phyloP scores from a whole-genome alignment of 2,888 invertebrate genomes.

The Gari tellinella region DNA sequence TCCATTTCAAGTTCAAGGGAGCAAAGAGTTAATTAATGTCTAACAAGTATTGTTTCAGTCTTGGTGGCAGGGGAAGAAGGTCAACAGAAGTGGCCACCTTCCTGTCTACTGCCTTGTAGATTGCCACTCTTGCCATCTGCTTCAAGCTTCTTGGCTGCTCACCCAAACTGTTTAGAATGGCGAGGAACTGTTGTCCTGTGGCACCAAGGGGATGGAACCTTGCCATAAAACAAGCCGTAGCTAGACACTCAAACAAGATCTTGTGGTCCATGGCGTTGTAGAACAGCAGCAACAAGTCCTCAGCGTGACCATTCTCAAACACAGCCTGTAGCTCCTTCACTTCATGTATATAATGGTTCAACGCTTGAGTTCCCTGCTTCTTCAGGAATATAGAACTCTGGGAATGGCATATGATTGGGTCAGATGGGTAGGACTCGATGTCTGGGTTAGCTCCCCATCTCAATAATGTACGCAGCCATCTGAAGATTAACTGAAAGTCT shows the following conservation, averaged over 20 bases:
- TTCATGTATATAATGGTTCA: conserved; percentile 88
- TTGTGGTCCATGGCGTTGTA: conserved; percentile 88
- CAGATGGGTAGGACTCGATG: conserved; percentile 86
- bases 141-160: conserved; percentile 89
- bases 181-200: conserved; percentile 70
- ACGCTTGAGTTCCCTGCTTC: conserved; percentile 85
- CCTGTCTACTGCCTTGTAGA: conserved; percentile 88
- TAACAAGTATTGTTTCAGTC: conserved; percentile 73
- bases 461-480: conserved; percentile 89
- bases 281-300: conserved; percentile 87
- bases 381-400: conserved; percentile 86
- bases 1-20: too few relatives aligned
- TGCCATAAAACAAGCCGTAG: conserved; percentile 87
- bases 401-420: conserved; percentile 86
- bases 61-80: conserved; percentile 89
- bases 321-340: conserved; percentile 87
- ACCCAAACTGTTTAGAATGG: conserved; percentile 88
- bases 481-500: conserved; percentile 90
- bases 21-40: conserved; percentile 52
- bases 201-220: conserved; percentile 86
- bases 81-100: conserved; percentile 88
- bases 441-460: conserved; percentile 91
- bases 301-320: conserved; percentile 88
- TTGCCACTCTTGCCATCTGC: conserved; percentile 89
- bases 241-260: conserved; percentile 89